Percentiles rank a stretch among this genome's conserved stretches.
Evolutionary conservation across 2,113 vertebrate genomes (phyloP).

Genomic region (Varanus salvator): DNA sequence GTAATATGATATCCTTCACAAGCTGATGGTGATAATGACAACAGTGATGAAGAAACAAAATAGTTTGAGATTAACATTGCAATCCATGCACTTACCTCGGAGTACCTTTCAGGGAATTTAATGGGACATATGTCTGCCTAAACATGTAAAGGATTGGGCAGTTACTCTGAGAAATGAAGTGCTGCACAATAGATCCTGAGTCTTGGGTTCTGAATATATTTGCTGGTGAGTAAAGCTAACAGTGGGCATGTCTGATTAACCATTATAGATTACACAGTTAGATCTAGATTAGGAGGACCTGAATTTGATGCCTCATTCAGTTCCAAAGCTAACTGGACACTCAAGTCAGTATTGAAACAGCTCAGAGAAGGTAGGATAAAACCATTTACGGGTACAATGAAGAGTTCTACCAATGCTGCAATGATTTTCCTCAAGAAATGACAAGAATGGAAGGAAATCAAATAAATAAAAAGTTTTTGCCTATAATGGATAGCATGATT

Average conservation of each 20-base stretch:
- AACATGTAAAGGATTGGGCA: background rate
- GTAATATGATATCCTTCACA: background rate
- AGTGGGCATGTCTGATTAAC: background rate
- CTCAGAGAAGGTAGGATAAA: background rate
- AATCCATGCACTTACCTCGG: background rate
- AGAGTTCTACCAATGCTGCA: background rate
- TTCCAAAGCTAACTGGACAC: background rate
- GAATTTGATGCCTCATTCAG: background rate
- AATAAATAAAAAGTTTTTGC: background rate
- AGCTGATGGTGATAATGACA: background rate
- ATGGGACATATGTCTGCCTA: background rate
- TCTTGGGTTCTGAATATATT: background rate
- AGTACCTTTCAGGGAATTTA: background rate
- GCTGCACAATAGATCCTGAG: background rate
- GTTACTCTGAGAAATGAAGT: background rate
- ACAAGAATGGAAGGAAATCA: too few relatives aligned
- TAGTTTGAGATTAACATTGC: background rate
- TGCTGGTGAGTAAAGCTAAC: background rate
- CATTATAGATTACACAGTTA: background rate
- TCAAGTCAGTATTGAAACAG: background rate
- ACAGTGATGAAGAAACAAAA: background rate
- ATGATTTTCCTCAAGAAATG: background rate
- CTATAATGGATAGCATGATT: too few relatives aligned
- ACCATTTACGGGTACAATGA: background rate
- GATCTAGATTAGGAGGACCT: background rate